These are phyloP conservation scores for Diploscapter pachys DNA, from an alignment of 1,140 invertebrate genomes.

Conservation along the genomic window DNA sequence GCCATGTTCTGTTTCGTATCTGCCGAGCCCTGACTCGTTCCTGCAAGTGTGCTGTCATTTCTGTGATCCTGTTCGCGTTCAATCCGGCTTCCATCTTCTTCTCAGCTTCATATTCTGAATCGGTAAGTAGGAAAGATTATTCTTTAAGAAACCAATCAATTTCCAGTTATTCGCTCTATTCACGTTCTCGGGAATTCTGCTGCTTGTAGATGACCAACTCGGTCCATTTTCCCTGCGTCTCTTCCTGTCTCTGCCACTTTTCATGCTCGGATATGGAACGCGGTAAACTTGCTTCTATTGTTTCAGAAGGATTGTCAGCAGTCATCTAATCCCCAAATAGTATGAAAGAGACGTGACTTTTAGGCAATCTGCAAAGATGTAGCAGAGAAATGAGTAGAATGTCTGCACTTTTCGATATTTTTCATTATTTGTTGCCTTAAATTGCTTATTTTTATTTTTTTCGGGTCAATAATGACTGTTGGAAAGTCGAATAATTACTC, in stretches of 20 bases:
- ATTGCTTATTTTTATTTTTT: too few species aligned
- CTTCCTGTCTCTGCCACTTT: slow-evolving; percentile 1
- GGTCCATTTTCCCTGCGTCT: background rate
- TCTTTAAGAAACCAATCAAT: background rate
- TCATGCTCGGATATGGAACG: slow-evolving; percentile 12
- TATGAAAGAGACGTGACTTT: too few species aligned
- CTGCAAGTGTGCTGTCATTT: slow-evolving; percentile 17
- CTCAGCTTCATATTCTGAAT: slow-evolving; percentile 33
- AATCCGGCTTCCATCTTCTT: slow-evolving; percentile 40
- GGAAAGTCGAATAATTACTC: too few species aligned
- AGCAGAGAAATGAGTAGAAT: too few species aligned
- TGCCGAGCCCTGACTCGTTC: slow-evolving; percentile 11
- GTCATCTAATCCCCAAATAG: too few species aligned
- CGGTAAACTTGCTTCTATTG: slow-evolving; percentile 16
- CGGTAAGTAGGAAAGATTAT: background rate
- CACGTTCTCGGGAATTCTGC: slow-evolving; percentile 7
- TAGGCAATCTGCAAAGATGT: too few species aligned
- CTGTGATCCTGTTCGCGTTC: slow-evolving; percentile 25
- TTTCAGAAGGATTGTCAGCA: too few species aligned
- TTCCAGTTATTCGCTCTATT: slow-evolving; percentile 18
- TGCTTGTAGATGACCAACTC: background rate
- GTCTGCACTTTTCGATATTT: too few species aligned
- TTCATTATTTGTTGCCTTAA: too few species aligned
- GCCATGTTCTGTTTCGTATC: slow-evolving; percentile 16
- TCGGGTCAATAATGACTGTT: too few species aligned